Conservation (phyloP, 2,113 vertebrate genomes). For the Nerophis ophidion region DNA sequence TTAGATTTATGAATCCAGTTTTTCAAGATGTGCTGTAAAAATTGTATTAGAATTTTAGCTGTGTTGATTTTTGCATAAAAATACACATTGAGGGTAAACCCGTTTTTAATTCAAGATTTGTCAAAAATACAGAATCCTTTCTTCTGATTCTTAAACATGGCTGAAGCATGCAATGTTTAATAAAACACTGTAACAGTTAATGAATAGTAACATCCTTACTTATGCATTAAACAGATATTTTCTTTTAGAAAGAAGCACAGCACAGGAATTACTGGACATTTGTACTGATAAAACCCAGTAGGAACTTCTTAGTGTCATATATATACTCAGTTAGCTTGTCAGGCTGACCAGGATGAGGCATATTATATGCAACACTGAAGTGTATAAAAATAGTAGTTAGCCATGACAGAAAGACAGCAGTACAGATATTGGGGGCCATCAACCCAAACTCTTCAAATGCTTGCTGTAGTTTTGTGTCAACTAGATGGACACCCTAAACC, state of each 20-base stretch:
- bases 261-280: constrained; percentile 34
- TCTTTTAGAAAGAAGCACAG: constrained; percentile 33
- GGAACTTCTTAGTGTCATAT: constrained; percentile 2
- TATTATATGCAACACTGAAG: constrained; percentile 34
- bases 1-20: too few species aligned
- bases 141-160: constrained; percentile 46
- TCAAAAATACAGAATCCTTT: constrained; percentile 60
- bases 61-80: not conserved
- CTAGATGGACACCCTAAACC: constrained; percentile 20
- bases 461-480: constrained; percentile 10
- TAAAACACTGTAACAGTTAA: constrained; percentile 56
- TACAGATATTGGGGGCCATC: constrained; percentile 8
- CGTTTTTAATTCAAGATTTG: constrained; percentile 52
- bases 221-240: constrained; percentile 28
- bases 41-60: not conserved
- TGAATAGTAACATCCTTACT: constrained; percentile 41
- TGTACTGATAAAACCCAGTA: constrained; percentile 68
- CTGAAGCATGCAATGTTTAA: constrained; percentile 59
- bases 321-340: constrained; percentile 10
- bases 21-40: too few species aligned
- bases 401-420: constrained; percentile 18
- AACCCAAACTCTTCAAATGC: constrained; percentile 9
- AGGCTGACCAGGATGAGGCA: constrained; percentile 24
- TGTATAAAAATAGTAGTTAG: constrained; percentile 51
- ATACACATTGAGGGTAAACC: constrained; percentile 29